Evolutionary conservation across 2,888 invertebrate species (phyloP), one percentile per base, ranked within the genome.

Genomic region (Pheosia gnoma): DNA sequence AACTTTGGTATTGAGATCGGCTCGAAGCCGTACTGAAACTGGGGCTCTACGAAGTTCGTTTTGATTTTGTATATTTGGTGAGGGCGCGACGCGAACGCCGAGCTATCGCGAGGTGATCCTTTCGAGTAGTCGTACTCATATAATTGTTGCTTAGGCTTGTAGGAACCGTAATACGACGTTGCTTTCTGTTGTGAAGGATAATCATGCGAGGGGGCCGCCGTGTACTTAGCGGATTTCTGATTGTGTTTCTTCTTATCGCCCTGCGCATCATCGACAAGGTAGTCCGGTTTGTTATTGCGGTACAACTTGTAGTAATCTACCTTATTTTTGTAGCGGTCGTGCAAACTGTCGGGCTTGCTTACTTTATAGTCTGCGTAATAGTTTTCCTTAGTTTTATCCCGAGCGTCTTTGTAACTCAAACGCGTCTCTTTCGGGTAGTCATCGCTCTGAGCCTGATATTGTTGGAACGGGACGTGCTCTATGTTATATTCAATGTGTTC

Each of bases 21-120:
- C 67, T 93, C 91, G 75, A 94, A 94, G 8, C 94, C 94, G 70
- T 93, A 94, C 68, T 94, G 93, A 72, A 90, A 93, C 65, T 90
- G 92, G 0, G 94, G 94, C 70, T 93, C 92, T 51, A 93, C 90
- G 62, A 92, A 91, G 63, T 86, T 86, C 49, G 90, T 90, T 72
- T 83, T 88, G 60, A 74, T 79, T 62, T 80, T 87, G 60, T 84
- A 86, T 53, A 76, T 82, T 60, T 84, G 83, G 49, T 75, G 78
- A 4, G 89, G 87, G 5, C 82, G 83, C n/a, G 90, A 85, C 0
- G 87, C 87, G 60, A 78, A 83, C 8, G 91, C 88, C 1, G 85
- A 82, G 60, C 67, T 89, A 65, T 91, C 91, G 45, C 81, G 81
- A 3, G 87, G 85, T 49, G 77, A 62, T 51, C 82, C 86, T 69